These are phyloP conservation scores for Egretta garzetta DNA, from an alignment of 2,113 vertebrate species.

Conservation along the genomic window DNA sequence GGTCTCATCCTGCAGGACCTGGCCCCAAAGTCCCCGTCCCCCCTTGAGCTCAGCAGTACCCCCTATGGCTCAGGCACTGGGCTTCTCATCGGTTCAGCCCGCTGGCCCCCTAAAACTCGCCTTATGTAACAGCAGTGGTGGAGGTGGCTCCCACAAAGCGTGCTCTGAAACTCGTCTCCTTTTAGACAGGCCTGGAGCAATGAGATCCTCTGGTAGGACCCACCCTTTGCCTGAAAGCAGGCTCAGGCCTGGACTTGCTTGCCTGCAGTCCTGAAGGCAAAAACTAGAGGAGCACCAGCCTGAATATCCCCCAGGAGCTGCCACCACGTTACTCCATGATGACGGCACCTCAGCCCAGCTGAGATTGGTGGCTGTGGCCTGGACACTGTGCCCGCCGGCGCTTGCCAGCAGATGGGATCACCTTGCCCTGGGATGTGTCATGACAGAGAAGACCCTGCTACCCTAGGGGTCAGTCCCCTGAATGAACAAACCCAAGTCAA, in stretches of 20 bases:
- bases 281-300: neutral
- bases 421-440: neutral
- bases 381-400: neutral
- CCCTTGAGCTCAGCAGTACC: neutral
- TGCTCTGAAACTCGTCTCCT: neutral
- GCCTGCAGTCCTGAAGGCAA: neutral
- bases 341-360: neutral
- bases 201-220: conserved; percentile 15
- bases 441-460: neutral
- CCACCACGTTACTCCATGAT: neutral
- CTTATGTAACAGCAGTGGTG: neutral
- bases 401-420: neutral
- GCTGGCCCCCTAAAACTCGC: neutral
- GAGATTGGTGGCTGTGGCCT: neutral
- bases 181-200: conserved; percentile 34
- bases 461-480: neutral
- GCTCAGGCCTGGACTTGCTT: conserved; percentile 46
- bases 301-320: neutral
- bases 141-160: neutral
- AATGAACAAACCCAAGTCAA: neutral
- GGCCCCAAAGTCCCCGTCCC: neutral
- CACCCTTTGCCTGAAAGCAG: conserved; percentile 17
- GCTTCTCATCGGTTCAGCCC: neutral
- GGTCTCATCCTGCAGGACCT: neutral
- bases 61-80: neutral